Evolutionary conservation across 2,888 invertebrate genomes (phyloP).

Genomic region (Anoplius nigerrimus): DNA sequence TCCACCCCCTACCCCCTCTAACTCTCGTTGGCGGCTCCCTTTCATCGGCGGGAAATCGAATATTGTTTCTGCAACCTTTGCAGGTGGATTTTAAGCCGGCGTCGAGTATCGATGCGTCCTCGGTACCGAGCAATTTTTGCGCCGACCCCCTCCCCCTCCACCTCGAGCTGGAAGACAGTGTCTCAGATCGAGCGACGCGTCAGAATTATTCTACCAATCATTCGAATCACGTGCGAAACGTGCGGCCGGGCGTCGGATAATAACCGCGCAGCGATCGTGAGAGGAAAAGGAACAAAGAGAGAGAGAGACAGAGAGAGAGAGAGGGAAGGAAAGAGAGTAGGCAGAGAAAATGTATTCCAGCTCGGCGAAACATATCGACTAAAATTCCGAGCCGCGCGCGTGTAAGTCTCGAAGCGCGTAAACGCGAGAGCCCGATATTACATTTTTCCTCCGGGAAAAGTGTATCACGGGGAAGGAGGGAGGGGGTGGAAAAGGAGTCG

Average conservation of each 20-base stretch:
- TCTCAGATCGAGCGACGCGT: neutral
- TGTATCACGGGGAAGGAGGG: too few relatives aligned
- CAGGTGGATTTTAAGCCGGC: conserved; percentile 29
- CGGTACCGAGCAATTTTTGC: neutral
- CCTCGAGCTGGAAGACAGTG: neutral
- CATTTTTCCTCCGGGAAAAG: too few relatives aligned
- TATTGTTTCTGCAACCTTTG: conserved; percentile 35
- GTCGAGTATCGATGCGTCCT: conserved; percentile 7
- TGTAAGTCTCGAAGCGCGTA: too few relatives aligned
- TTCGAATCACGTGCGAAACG: too few relatives aligned
- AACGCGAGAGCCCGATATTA: too few relatives aligned
- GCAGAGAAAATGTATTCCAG: neutral
- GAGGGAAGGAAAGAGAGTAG: too few relatives aligned
- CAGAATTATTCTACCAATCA: too few relatives aligned
- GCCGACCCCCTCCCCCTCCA: neutral
- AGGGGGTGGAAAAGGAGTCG: neutral
- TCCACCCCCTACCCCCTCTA: too few relatives aligned
- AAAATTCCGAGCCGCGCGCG: too few relatives aligned
- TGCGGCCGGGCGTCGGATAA: too few relatives aligned
- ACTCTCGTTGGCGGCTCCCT: conserved; percentile 3
- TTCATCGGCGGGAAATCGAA: conserved; percentile 21
- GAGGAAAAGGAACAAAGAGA: neutral
- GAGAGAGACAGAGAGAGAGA: neutral
- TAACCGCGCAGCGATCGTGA: neutral
- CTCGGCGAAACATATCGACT: neutral